Evolutionary conservation across 2,113 vertebrate genomes (phyloP).

Genomic region (Grallaria varia): DNA sequence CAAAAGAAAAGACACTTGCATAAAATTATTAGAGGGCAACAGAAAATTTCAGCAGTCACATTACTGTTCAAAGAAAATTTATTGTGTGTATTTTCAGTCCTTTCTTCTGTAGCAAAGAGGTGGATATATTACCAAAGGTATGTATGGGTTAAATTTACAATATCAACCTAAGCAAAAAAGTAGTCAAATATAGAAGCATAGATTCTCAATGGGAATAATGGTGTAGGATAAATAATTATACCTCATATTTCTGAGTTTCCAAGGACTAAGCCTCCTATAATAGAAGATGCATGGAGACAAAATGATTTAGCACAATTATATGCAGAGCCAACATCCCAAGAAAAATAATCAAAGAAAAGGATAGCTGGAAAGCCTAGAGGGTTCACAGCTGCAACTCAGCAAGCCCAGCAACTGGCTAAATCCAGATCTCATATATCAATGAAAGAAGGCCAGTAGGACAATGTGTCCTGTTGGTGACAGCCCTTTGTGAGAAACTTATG

Average conservation of each 20-base stretch:
- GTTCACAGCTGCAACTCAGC: not conserved
- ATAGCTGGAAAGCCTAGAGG: not conserved
- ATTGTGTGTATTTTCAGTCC: not conserved
- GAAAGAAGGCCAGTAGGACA: constrained; percentile 43
- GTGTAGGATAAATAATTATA: not conserved
- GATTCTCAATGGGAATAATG: not conserved
- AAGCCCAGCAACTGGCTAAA: not conserved
- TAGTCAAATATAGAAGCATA: not conserved
- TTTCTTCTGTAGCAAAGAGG: not conserved
- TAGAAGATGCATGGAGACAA: not conserved
- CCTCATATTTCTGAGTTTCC: not conserved
- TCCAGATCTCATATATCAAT: not conserved
- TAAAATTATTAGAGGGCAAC: not conserved
- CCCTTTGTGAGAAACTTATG: constrained; percentile 23
- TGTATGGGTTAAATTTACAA: not conserved
- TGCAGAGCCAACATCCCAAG: not conserved
- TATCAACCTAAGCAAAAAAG: not conserved
- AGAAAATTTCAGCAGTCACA: not conserved
- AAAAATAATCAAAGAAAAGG: constrained; percentile 9
- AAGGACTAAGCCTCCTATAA: not conserved
- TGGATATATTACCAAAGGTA: not conserved
- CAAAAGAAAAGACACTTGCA: not conserved
- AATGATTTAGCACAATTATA: constrained; percentile 27
- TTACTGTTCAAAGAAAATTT: not conserved
- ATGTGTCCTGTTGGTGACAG: constrained; percentile 17